Evolutionary conservation across 2,113 vertebrate species (phyloP).

Genomic region (Etheostoma spectabile): DNA sequence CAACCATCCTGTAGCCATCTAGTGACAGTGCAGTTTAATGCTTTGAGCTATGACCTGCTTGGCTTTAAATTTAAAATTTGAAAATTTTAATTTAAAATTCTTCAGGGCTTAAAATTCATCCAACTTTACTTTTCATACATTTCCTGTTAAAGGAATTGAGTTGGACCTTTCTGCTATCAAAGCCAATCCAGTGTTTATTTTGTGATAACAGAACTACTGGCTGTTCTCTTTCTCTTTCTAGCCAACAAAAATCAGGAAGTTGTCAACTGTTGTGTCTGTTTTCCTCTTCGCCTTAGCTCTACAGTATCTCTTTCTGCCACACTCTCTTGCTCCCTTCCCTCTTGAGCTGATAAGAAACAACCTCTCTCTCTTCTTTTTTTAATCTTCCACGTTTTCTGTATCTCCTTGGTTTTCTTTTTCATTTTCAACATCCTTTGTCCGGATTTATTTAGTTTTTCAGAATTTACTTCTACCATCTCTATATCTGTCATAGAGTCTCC

Average conservation of each 20-base stretch:
- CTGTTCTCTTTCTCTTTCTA: constrained; percentile 13
- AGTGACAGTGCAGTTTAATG: not conserved
- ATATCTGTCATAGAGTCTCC: not conserved
- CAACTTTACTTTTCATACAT: not conserved
- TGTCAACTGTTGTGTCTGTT: constrained; percentile 32
- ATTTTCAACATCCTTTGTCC: not conserved
- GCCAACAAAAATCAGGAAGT: constrained; percentile 47
- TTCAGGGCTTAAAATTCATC: not conserved
- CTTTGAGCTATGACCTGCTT: not conserved
- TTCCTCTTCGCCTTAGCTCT: constrained; percentile 5
- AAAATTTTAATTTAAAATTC: too few relatives aligned
- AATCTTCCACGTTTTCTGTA: constrained; percentile 4
- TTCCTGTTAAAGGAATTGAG: not conserved
- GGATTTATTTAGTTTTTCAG: not conserved
- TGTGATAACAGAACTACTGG: not conserved
- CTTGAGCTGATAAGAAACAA: constrained; percentile 29
- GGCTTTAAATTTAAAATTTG: too few relatives aligned
- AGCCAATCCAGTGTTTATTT: not conserved
- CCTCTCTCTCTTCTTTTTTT: not conserved
- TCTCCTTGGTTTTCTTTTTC: not conserved
- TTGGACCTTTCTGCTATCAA: not conserved
- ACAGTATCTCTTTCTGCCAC: constrained; percentile 33
- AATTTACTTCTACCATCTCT: not conserved
- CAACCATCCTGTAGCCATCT: not conserved
- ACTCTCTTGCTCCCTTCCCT: constrained; percentile 16